A percentile compares a stretch with the other conserved stretches of the same genome.
Conservation (phyloP, 2,797 vertebrate genomes). For the Pterois miles region DNA sequence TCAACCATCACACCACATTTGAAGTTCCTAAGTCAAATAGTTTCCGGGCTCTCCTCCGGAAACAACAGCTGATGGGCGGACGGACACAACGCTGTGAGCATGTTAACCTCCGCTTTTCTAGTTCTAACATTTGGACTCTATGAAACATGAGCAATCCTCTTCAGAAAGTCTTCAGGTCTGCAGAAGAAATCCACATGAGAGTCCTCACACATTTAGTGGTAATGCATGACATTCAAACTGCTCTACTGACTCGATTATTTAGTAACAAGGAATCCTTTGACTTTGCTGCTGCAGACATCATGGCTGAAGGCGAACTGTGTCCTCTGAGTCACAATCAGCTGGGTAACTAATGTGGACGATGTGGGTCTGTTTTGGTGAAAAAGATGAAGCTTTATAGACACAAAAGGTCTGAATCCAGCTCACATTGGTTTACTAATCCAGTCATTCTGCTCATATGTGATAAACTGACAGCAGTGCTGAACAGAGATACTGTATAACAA, state of each 20-base stretch:
- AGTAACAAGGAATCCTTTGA: background rate
- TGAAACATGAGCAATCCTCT: background rate
- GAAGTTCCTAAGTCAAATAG: too few species aligned
- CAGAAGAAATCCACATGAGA: background rate
- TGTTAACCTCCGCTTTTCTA: background rate
- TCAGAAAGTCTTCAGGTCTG: background rate
- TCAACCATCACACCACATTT: too few species aligned
- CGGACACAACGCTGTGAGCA: too few species aligned
- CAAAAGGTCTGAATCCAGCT: background rate
- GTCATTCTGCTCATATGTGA: background rate
- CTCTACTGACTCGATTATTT: background rate
- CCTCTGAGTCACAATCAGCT: background rate
- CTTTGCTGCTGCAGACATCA: background rate
- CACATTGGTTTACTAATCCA: background rate
- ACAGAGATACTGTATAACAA: background rate
- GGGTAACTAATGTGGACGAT: background rate
- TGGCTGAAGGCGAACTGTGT: background rate
- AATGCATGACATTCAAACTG: background rate
- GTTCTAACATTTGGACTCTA: background rate
- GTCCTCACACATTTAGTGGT: background rate
- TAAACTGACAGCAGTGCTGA: background rate
- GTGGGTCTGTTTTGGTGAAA: background rate
- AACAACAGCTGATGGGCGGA: too few species aligned
- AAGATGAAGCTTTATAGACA: background rate
- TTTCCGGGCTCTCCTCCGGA: too few species aligned